Base-by-base conservation (phyloP, 2,113 vertebrate species). In the Rostratula benghalensis region DNA sequence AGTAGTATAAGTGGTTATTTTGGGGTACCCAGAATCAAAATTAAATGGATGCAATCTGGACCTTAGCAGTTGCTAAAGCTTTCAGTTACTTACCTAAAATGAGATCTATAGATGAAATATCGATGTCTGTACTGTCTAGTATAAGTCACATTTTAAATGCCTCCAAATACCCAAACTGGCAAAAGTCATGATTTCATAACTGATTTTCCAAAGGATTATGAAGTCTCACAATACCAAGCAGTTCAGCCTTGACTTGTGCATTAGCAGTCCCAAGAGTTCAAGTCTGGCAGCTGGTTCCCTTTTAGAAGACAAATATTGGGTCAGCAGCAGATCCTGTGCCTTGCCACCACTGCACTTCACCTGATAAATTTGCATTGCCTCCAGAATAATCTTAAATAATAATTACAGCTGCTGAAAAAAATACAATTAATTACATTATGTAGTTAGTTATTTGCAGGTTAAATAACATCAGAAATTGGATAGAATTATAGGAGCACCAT, bases 1-100 rank as follows among this genome's bases (percentile, higher is more conserved):
- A 37, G 69, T 12, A 88, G 41, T 46, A 43, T 75, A 87, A 97
- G 87, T 84, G 24, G 24, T 64, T 88, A 64, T 79, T 75, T 90
- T 31, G 24, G 11, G 25, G 30, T 51, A 81, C 10, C 33, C 18
- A 63, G 80, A 81, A 70, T 0, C 67, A 21, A 83, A 81, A 33
- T 48, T 69, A 87, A 76, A 27, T n/a, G 21, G 5, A 73, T 56
- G 37, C 13, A 92, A 56, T 74, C 51, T 87, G 83, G 68, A 74
- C 56, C 16, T 88, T 41, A 87, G 37, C 21, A 43, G 37, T 33
- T 67, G 20, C 15, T 92, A 59, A 74, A 81, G 27, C 21, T 89
- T 92, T 7, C 68, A 54, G 64, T 35, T 77, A 27, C 20, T 64
- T 18, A 71, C 0, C 0, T 67, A 41, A 80, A 14, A 83, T 19